Conservation (phyloP, 2,888 invertebrate genomes). For the Heliconius cydno region DNA sequence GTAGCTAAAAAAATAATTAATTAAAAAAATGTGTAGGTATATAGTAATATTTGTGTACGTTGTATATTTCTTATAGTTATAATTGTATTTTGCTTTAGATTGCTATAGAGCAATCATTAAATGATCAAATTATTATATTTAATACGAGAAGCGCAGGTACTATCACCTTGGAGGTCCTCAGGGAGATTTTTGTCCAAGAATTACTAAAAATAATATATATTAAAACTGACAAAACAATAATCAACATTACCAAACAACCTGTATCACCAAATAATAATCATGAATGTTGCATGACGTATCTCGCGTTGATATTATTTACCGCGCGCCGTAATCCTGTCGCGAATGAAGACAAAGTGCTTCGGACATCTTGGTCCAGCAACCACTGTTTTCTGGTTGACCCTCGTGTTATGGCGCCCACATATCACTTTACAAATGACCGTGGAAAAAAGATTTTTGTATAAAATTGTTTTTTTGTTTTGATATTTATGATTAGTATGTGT, state of each 20-base stretch:
- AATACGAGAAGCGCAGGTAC: not conserved
- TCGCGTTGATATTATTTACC: conserved; percentile 79
- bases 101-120: no score
- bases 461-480: not conserved
- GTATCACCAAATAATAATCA: conserved; percentile 59
- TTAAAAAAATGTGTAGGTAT: no score
- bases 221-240: not conserved
- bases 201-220: not conserved
- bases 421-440: conserved; percentile 42
- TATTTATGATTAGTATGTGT: no score
- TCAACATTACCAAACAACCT: conserved; percentile 26
- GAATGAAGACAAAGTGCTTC: conserved; percentile 75
- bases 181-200: not conserved
- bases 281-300: conserved; percentile 81
- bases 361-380: conserved; percentile 63
- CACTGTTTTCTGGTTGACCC: conserved; percentile 76
- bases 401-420: conserved; percentile 55
- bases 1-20: no score
- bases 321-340: conserved; percentile 77
- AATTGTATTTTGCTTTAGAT: no score
- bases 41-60: no score
- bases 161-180: not conserved
- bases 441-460: conserved; percentile 15
- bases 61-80: no score
- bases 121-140: not conserved